Evolutionary conservation across 2,797 vertebrate species (phyloP), one percentile per base, ranked within the genome.

Genomic region (Paedocypris micromegethes): DNA sequence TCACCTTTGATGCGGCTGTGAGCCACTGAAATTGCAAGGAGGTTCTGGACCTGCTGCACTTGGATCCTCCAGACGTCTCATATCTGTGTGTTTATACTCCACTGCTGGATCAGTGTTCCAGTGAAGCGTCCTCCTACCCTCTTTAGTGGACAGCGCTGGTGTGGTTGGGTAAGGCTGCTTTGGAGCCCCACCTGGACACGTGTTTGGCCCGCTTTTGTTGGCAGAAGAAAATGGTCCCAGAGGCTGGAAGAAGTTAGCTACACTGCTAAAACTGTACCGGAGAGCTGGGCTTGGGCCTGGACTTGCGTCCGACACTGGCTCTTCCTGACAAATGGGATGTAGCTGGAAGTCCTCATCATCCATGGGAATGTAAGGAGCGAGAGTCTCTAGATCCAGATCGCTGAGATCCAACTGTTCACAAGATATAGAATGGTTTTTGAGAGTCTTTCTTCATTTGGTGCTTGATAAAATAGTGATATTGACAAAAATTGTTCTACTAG

Each of bases 341-440:
- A 93, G 84, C 80, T 92, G 89, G 85, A 93, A 93, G 81, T 93
- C 92, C 74, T 93, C 92, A 59, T 89, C 92, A 0, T 93, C 92
- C 92, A 93, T 93, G 70, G 92, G 91, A 87, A 93, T 93, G 80
- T 93, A 93, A 64, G 92, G 92, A 5, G 92, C 92, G 76, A 93
- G 86, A 0, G 90, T 93, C 83, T 93, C 92, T 72, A 93, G 84
- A 76, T 93, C 92, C 78, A 93, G 84, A 72, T 92, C 89, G 5
- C 80, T 91, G 67, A 92, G 87, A 57, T 92, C 89, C 70, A 71
- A 64, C 71, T 75, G 56, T 37, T 64, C 5, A 55, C 3, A 40
- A 64, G 39, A 41, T 8, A 53, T 44, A 53, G 38, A 45, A 9
- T 6, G 2, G n/a, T 6, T 45, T n/a, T 37, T 38, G 42, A 9